These are phyloP conservation scores for Thera britannica DNA, from an alignment of 2,888 invertebrate species.

Conservation along the genomic window DNA sequence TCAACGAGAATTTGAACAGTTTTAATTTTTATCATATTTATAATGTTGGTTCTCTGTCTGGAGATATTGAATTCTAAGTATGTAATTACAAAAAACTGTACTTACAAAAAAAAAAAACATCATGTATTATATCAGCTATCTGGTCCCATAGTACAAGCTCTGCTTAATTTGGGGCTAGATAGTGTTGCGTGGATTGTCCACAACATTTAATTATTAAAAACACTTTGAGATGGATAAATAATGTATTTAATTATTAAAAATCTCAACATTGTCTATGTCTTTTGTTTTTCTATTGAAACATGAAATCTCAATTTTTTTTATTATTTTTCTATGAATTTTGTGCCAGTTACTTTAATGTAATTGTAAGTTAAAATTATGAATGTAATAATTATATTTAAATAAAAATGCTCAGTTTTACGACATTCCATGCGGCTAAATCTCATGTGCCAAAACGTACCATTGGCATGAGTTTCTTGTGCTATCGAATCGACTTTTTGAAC, in stretches of 20 bases:
- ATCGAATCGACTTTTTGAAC: not conserved
- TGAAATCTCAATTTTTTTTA: constrained; percentile 13
- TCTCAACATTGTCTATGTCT: not conserved
- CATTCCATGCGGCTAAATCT: constrained; percentile 54
- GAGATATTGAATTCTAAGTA: no score
- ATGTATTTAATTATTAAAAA: not conserved
- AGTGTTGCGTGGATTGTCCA: no score
- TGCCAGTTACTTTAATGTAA: constrained; percentile 75
- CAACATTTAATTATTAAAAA: not conserved
- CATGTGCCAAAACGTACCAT: constrained; percentile 69
- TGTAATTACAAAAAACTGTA: no score
- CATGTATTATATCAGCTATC: no score
- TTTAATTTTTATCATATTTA: no score
- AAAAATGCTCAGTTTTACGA: constrained; percentile 66
- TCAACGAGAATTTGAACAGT: no score
- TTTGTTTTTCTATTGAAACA: not conserved
- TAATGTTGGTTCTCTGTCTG: no score
- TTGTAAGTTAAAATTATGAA: constrained; percentile 42
- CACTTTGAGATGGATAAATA: not conserved
- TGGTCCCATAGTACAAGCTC: no score
- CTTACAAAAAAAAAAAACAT: no score
- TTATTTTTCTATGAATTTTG: constrained; percentile 69
- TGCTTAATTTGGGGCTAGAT: no score
- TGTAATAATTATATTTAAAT: constrained; percentile 41
- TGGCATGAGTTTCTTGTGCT: constrained; percentile 13